These are phyloP conservation scores for Corydoras maculifer DNA, from an alignment of 2,113 vertebrate species.

Conservation along the genomic window DNA sequence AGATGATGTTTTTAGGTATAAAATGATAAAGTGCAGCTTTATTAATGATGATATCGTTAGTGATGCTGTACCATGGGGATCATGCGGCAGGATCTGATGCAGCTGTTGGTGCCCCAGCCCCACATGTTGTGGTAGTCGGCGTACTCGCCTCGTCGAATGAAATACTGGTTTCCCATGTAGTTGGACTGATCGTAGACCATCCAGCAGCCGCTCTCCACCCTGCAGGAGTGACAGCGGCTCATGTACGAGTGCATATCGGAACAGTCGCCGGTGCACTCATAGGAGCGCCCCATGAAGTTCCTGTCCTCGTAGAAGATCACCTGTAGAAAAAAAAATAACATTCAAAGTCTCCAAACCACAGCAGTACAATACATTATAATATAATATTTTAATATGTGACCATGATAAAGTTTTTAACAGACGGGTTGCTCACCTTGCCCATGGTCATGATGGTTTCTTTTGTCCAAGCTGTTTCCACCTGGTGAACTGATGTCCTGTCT, in stretches of 20 bases:
- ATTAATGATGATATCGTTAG: no score
- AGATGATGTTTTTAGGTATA: no score
- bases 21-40: no score
- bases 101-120: no score
- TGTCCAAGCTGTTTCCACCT: background rate
- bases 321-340: background rate
- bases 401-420: no score
- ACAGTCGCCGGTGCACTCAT: conserved; percentile 19
- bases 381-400: background rate
- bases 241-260: background rate
- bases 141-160: background rate
- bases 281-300: conserved; percentile 27
- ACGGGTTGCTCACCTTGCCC: conserved; percentile 4
- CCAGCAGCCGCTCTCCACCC: no score
- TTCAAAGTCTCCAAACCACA: background rate
- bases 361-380: background rate
- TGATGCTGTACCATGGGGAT: conserved; percentile 47
- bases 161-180: background rate
- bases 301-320: conserved; percentile 23
- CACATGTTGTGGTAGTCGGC: background rate
- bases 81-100: no score
- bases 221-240: no score
- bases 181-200: background rate
- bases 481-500: conserved; percentile 10
- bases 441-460: conserved; percentile 17